Base-by-base conservation (phyloP, 2,888 invertebrate species). In the Ariolimax columbianus region DNA sequence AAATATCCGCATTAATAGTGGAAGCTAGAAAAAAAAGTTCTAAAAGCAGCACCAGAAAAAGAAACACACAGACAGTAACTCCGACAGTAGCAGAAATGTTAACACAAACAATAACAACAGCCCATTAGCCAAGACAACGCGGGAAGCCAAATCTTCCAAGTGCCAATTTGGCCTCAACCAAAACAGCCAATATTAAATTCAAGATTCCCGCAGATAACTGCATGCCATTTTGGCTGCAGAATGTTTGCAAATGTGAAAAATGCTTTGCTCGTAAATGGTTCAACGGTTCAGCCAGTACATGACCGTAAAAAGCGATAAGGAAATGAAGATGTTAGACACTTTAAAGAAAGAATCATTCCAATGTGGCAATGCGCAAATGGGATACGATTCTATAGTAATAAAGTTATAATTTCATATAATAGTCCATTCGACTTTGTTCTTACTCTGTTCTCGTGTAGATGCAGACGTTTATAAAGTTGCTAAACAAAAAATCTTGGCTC, bases 111-210 rank as follows among this genome's bases (percentile, higher is more conserved):
- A 75, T 43, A 36, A 36, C 36, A 70, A 38, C 14, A 70, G 17
- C n/a, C 66, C 38, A 70, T 70, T 70, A 36, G 19, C 38, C 19
- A 14, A 70, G 38, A 70, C 70, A 70, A 14, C 30, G 30, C 30
- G n/a, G 9, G 30, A n/a, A 66, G 26, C 66, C 66, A 66, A 66
- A n/a, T 30, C 3, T 26, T 66, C 66, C 30, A 66, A 30, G 30
- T n/a, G n/a, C n/a, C 11, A 66, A 66, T 66, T 66, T 66, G 4
- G 2, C n/a, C 66, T 11, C 1, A 66, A 30, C 66, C 66, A 30
- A 66, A 66, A 66, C 66, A 66, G 30, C 9, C 66, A 66, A 66
- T 66, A 66, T 66, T 66, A 66, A 66, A 66, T 66, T 66, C 66
- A 66, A 66, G 66, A 66, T 66, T 26, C n/a, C 3, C 66, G 19